phyloP scores from a whole-genome alignment of 2,797 vertebrate genomes.

The Falco rusticolus region DNA sequence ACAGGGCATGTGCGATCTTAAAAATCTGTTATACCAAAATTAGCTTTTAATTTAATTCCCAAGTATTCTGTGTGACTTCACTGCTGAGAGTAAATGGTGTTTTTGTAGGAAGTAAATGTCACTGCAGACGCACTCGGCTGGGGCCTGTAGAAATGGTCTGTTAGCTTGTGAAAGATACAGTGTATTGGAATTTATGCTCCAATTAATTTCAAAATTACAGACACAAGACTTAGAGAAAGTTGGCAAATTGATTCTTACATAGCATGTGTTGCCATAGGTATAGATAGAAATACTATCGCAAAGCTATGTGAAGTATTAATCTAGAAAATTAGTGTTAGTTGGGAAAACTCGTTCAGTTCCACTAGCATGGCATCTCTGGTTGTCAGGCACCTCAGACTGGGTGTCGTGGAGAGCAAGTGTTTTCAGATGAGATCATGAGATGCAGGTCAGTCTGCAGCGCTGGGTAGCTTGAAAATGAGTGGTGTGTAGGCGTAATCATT shows the following conservation, averaged over 20 bases:
- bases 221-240: not conserved
- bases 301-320: not conserved
- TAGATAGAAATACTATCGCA: not conserved
- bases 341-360: not conserved
- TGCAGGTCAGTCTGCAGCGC: not conserved
- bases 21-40: not conserved
- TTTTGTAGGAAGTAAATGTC: not conserved
- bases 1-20: not conserved
- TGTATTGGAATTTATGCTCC: not conserved
- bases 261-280: not conserved
- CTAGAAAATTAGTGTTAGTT: not conserved
- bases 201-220: not conserved
- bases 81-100: not conserved
- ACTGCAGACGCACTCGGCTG: not conserved
- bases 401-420: not conserved
- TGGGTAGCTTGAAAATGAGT: not conserved
- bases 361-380: not conserved
- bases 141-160: not conserved
- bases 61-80: not conserved
- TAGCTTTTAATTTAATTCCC: conserved; percentile 30
- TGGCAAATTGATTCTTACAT: not conserved
- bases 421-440: not conserved
- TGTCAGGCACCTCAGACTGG: not conserved
- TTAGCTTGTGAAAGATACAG: not conserved
- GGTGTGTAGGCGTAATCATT: fast-evolving